Conservation (phyloP, 1,140 invertebrate genomes). For the Aethina tumida region DNA sequence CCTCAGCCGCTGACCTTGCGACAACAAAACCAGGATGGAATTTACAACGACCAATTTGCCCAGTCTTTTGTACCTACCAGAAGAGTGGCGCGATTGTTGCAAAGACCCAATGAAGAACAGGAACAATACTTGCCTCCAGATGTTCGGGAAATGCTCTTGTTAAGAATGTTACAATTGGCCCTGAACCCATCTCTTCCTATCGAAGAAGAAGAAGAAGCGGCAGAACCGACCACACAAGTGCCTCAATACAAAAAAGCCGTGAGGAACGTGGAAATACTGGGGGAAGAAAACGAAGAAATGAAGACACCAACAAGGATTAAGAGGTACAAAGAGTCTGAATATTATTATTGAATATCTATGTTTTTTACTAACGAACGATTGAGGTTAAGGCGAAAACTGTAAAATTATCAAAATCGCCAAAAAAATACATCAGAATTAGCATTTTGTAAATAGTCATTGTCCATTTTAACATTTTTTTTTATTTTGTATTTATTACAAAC, state of each 20-base stretch:
- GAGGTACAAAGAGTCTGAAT: slow-evolving; percentile 21
- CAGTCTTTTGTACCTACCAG: slow-evolving; percentile 10
- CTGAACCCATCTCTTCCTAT: slow-evolving; percentile 51
- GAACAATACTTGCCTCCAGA: slow-evolving; percentile 53
- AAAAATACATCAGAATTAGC: too few species aligned
- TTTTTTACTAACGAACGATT: too few species aligned
- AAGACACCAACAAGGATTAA: slow-evolving; percentile 20
- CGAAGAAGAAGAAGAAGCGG: slow-evolving; percentile 21
- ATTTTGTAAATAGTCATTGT: too few species aligned
- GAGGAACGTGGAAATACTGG: slow-evolving; percentile 49
- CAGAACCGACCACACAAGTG: slow-evolving; percentile 26
- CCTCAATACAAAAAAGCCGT: slow-evolving; percentile 38
- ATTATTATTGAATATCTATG: too few species aligned
- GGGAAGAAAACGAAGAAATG: slow-evolving; percentile 37
- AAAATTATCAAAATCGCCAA: too few species aligned
- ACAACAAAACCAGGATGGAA: too few species aligned
- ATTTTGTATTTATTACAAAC: too few species aligned
- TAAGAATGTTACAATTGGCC: slow-evolving; percentile 58
- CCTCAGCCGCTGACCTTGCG: background rate
- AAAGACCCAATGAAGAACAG: slow-evolving; percentile 29
- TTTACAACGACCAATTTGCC: slow-evolving; percentile 4
- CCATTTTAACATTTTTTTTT: too few species aligned
- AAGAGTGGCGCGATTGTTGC: slow-evolving; percentile 21
- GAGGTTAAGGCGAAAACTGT: too few species aligned
- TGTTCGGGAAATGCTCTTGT: slow-evolving; percentile 53